phyloP scores from a whole-genome alignment of 2,888 invertebrate species.

The Tenthredo livida region DNA sequence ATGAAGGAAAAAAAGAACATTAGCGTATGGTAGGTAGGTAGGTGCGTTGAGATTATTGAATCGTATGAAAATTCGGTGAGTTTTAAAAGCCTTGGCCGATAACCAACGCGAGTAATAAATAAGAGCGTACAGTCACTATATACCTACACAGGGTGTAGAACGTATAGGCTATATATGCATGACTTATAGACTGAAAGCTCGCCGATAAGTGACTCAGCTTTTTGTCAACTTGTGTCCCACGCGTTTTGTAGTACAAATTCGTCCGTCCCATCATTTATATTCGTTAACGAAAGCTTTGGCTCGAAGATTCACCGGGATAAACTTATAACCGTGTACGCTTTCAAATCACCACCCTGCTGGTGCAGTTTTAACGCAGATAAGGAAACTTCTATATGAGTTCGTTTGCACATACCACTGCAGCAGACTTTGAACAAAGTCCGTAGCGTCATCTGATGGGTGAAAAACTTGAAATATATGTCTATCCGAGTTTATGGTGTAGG shows the following conservation, averaged over 20 bases:
- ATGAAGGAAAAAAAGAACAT: background rate
- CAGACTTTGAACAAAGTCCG: background rate
- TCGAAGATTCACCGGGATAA: slow-evolving; percentile 27
- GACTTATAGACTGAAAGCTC: slow-evolving; percentile 61
- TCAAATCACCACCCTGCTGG: background rate
- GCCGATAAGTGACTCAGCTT: slow-evolving; percentile 64
- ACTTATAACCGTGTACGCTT: background rate
- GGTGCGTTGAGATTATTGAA: background rate
- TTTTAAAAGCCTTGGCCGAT: background rate
- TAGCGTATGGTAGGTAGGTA: background rate
- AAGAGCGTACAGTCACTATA: slow-evolving; percentile 67
- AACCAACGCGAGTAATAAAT: slow-evolving; percentile 67
- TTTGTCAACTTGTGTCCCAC: slow-evolving; percentile 63
- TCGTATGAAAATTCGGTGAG: background rate
- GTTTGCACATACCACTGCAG: background rate
- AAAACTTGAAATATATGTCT: background rate
- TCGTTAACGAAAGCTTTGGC: slow-evolving; percentile 55
- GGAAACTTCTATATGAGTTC: background rate
- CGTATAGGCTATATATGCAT: background rate
- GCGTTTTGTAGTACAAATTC: slow-evolving; percentile 61
- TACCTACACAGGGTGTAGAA: background rate
- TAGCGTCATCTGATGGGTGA: background rate
- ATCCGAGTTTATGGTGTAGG: background rate
- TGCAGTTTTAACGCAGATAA: slow-evolving; percentile 13
- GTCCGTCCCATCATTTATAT: slow-evolving; percentile 57